These are phyloP conservation scores for Pseudolaguvia tuberculata DNA, from an alignment of 2,113 vertebrate species.

Conservation along the genomic window DNA sequence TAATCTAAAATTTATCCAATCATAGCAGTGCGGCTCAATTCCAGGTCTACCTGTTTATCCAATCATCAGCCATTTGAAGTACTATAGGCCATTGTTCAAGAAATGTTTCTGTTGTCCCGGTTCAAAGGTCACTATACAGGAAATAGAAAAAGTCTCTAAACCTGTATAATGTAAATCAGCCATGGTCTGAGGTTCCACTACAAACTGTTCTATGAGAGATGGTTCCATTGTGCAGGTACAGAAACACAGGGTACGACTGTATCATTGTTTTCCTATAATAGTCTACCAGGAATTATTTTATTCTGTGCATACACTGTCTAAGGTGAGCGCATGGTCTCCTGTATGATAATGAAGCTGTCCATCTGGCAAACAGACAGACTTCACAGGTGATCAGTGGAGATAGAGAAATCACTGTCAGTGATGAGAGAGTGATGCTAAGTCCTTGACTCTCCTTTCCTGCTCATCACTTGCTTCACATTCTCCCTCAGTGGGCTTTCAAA, in stretches of 20 bases:
- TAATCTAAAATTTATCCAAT: too few species aligned
- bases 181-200: too few species aligned
- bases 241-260: not conserved
- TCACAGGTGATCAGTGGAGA: constrained; percentile 33
- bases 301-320: not conserved
- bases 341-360: constrained; percentile 22
- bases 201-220: too few species aligned
- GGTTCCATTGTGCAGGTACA: not conserved
- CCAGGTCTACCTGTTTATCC: too few species aligned
- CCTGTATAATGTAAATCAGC: too few species aligned
- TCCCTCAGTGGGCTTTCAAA: constrained; percentile 56
- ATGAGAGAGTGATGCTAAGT: constrained; percentile 44
- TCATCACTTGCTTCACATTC: constrained; percentile 58
- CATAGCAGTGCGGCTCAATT: too few species aligned
- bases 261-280: not conserved
- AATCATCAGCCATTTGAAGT: too few species aligned
- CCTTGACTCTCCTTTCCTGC: constrained; percentile 62
- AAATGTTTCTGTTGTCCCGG: too few species aligned
- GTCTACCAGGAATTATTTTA: not conserved
- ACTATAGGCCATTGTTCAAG: too few species aligned
- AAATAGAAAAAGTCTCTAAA: too few species aligned
- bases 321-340: constrained; percentile 22
- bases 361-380: constrained; percentile 36
- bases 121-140: too few species aligned
- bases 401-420: constrained; percentile 39